Evolutionary conservation across 2,797 vertebrate species (phyloP).

Genomic region (Scolopax bukidnonensis): DNA sequence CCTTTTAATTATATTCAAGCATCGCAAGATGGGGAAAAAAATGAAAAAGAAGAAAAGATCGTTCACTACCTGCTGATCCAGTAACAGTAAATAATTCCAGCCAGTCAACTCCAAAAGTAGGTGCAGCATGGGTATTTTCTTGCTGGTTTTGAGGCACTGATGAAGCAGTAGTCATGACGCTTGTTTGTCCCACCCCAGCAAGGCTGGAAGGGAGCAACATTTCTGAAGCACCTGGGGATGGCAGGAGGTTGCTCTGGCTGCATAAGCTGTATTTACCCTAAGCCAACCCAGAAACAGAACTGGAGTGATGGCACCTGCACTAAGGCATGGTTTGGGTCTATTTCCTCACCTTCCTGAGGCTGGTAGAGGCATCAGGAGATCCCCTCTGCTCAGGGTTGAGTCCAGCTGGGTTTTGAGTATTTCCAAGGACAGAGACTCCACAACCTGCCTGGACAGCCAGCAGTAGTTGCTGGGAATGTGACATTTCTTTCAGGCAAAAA

Average conservation of each 20-base stretch:
- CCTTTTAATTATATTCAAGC: slow-evolving; percentile 73
- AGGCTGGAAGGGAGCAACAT: neutral
- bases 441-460: neutral
- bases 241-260: neutral
- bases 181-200: neutral
- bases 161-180: neutral
- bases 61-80: neutral
- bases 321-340: neutral
- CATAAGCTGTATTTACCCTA: fast-evolving
- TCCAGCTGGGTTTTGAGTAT: neutral
- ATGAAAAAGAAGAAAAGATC: neutral
- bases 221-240: neutral
- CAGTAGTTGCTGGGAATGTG: neutral
- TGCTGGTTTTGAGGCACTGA: neutral
- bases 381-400: neutral
- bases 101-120: neutral
- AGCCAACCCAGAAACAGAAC: neutral
- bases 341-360: neutral
- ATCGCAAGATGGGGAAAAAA: neutral
- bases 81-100: neutral
- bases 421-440: neutral
- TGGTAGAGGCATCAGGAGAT: neutral
- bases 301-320: neutral
- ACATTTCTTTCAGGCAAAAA: neutral
- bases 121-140: neutral